These are phyloP conservation scores for Caerostris extrusa DNA, from an alignment of 1,140 invertebrate genomes.

Conservation along the genomic window DNA sequence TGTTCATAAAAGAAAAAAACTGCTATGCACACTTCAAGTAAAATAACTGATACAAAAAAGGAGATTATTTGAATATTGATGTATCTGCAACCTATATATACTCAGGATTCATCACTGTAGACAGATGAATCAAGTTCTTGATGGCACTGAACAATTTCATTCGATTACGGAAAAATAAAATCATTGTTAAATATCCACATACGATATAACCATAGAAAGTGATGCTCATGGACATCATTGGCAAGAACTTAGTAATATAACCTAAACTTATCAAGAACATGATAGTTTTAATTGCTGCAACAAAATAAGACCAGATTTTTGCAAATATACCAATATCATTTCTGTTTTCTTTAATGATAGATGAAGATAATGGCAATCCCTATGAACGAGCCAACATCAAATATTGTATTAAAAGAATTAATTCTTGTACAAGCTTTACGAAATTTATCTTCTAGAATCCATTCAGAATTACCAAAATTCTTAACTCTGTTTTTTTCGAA, in stretches of 20 bases:
- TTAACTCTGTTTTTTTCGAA: neutral
- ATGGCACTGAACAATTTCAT: neutral
- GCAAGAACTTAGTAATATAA: neutral
- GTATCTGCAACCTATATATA: neutral
- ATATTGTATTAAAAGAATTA: neutral
- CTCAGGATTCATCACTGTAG: neutral
- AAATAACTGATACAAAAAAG: neutral
- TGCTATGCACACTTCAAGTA: neutral
- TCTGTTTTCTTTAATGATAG: neutral
- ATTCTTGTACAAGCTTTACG: neutral
- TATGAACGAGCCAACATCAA: neutral
- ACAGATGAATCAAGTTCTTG: neutral
- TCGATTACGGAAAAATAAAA: neutral
- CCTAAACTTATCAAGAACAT: neutral
- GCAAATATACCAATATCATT: neutral
- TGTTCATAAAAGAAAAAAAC: constrained; percentile 35
- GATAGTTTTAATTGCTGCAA: neutral
- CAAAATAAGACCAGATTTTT: neutral
- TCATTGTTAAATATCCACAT: neutral
- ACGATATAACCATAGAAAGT: constrained; percentile 6
- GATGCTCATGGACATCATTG: neutral
- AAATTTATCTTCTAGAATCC: neutral
- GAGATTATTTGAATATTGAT: constrained; percentile 1
- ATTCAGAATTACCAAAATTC: neutral
- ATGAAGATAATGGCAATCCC: constrained; percentile 25